These are phyloP conservation scores for Cosmopolites sordidus DNA, from an alignment of 2,888 invertebrate species.

Conservation along the genomic window DNA sequence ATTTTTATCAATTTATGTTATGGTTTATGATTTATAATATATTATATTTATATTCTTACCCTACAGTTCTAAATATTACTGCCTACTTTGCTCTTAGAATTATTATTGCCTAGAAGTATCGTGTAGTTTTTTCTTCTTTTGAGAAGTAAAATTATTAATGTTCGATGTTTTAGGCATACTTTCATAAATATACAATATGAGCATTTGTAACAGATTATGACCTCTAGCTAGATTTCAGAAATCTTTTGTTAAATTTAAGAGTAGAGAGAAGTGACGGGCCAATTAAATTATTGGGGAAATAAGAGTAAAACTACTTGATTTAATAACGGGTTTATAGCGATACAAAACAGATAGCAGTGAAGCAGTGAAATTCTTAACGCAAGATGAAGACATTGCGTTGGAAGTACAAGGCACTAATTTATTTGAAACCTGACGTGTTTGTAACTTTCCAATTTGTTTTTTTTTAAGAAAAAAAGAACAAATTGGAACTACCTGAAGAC, in stretches of 20 bases:
- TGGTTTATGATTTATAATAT: conserved; percentile 25
- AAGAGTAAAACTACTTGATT: too few species aligned
- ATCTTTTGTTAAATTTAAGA: not conserved
- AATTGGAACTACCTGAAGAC: too few species aligned
- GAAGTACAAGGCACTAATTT: too few species aligned
- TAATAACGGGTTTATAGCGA: too few species aligned
- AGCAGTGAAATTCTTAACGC: too few species aligned
- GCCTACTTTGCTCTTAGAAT: conserved; percentile 18
- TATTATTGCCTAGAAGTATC: conserved; percentile 18
- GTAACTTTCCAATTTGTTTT: too few species aligned
- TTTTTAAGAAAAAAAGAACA: too few species aligned
- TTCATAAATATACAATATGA: conserved; percentile 18
- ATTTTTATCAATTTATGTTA: conserved; percentile 17
- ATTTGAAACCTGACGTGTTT: too few species aligned
- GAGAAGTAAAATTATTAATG: conserved; percentile 15
- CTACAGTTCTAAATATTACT: conserved; percentile 21
- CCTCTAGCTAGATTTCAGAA: not conserved
- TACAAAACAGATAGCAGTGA: too few species aligned
- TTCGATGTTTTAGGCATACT: conserved; percentile 19
- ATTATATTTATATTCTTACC: conserved; percentile 21
- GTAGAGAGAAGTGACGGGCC: not conserved
- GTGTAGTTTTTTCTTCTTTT: conserved; percentile 9
- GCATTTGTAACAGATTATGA: conserved; percentile 14
- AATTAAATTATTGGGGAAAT: too few species aligned
- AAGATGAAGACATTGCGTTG: too few species aligned